Evolutionary conservation across 2,888 invertebrate species (phyloP).

Genomic region (Microchrysa polita): DNA sequence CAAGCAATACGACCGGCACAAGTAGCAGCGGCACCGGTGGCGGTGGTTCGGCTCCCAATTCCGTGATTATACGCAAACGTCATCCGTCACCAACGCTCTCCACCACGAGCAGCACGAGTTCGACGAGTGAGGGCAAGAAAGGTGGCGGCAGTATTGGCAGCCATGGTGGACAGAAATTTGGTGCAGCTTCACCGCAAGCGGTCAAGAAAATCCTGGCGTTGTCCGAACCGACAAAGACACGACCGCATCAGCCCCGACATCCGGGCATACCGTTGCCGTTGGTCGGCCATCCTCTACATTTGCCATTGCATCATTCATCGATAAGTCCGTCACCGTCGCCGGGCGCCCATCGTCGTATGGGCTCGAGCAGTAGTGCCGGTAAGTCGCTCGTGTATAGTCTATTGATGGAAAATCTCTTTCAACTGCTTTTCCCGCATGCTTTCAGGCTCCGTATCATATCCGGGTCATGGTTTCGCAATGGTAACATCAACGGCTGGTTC

Average conservation of each 20-base stretch:
- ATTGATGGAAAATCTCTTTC: neutral
- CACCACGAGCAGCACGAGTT: slow-evolving; percentile 90
- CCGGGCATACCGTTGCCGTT: slow-evolving; percentile 71
- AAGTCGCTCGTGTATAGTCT: neutral
- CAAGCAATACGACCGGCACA: slow-evolving; percentile 57
- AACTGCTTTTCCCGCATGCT: neutral
- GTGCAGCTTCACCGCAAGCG: slow-evolving; percentile 93
- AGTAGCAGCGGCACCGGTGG: slow-evolving; percentile 67
- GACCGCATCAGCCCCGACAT: slow-evolving; percentile 86
- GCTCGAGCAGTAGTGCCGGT: slow-evolving; percentile 66
- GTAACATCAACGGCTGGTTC: neutral
- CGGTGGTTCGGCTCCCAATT: slow-evolving; percentile 67
- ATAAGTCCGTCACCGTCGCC: slow-evolving; percentile 64
- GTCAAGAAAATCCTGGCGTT: slow-evolving; percentile 94
- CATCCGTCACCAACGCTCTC: slow-evolving; percentile 94
- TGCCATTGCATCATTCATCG: slow-evolving; percentile 54
- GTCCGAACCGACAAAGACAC: slow-evolving; percentile 86
- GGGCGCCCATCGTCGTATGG: slow-evolving; percentile 70
- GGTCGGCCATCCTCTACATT: slow-evolving; percentile 59
- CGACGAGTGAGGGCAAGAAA: slow-evolving; percentile 79
- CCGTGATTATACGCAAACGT: slow-evolving; percentile 72
- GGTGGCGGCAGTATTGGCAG: slow-evolving; percentile 54
- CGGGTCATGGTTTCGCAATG: slow-evolving; percentile 49
- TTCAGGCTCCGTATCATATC: slow-evolving; percentile 50
- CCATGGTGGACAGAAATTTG: slow-evolving; percentile 72